Evolutionary conservation across 2,797 vertebrate species (phyloP).

Genomic region (Xerus rutilus): DNA sequence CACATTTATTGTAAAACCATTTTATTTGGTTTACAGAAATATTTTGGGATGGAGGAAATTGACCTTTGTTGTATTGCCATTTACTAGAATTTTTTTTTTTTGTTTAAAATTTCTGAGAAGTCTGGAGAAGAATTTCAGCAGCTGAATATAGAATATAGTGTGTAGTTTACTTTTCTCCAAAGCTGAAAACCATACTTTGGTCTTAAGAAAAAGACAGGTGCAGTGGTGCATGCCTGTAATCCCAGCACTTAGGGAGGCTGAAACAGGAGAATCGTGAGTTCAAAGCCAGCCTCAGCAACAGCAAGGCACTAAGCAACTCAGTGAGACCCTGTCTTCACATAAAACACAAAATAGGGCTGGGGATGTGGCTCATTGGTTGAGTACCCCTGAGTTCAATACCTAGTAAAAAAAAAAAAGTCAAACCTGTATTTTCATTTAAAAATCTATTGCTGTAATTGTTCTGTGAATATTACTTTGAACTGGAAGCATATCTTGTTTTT

Average conservation of each 20-base stretch:
- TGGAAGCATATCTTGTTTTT: conserved; percentile 20
- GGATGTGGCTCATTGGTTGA: no score
- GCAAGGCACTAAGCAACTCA: no score
- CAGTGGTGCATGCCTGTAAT: no score
- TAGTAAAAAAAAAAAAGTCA: background rate
- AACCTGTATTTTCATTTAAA: background rate
- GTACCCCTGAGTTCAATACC: no score
- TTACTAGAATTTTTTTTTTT: background rate
- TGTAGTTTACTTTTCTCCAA: background rate
- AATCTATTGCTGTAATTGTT: background rate
- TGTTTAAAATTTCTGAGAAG: background rate
- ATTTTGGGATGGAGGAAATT: background rate
- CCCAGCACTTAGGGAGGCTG: no score
- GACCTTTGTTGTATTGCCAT: background rate
- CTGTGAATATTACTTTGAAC: background rate
- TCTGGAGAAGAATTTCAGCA: background rate
- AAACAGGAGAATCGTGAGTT: no score
- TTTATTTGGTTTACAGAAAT: conserved; percentile 31
- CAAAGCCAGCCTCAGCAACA: no score
- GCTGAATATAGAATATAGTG: background rate
- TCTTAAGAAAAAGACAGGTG: background rate
- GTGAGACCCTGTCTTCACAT: no score
- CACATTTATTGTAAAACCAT: background rate
- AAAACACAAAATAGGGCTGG: no score
- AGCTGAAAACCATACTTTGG: background rate